Evolutionary conservation across 2,113 vertebrate genomes (phyloP).

Genomic region (Myrmecophaga tridactyla): DNA sequence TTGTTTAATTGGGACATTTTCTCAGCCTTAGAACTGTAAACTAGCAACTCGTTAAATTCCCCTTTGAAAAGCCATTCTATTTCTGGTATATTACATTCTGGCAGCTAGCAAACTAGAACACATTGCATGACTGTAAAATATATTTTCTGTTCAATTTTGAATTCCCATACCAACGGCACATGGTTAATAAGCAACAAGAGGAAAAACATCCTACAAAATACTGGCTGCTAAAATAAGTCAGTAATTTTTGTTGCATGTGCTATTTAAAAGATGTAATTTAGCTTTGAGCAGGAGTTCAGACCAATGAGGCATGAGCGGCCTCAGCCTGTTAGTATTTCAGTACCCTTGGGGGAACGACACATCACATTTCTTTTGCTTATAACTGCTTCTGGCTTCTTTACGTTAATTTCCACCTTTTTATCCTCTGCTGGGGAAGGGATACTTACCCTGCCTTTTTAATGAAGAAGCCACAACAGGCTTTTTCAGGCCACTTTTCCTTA

Average conservation of each 20-base stretch:
- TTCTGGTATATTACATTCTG: no score
- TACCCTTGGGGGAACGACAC: not conserved
- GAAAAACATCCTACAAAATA: constrained; percentile 10
- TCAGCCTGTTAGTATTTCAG: not conserved
- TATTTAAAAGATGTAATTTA: constrained; percentile 22
- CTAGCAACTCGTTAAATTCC: no score
- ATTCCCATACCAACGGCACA: not conserved
- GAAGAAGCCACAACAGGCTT: constrained; percentile 74
- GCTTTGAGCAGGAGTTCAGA: not conserved
- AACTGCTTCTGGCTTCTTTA: not conserved
- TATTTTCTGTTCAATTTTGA: not conserved
- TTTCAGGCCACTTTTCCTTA: constrained; percentile 81
- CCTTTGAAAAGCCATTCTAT: no score
- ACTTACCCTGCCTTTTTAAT: constrained; percentile 81
- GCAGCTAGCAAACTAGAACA: no score
- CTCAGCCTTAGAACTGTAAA: no score
- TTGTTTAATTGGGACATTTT: no score
- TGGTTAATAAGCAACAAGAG: not conserved
- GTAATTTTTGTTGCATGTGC: not conserved
- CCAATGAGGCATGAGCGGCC: not conserved
- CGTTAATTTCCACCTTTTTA: not conserved
- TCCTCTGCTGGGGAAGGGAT: not conserved
- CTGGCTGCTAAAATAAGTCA: not conserved
- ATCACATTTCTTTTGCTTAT: not conserved
- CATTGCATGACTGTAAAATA: not conserved